Evolutionary conservation across 2,888 invertebrate species (phyloP).

Genomic region (Biston stratarius): DNA sequence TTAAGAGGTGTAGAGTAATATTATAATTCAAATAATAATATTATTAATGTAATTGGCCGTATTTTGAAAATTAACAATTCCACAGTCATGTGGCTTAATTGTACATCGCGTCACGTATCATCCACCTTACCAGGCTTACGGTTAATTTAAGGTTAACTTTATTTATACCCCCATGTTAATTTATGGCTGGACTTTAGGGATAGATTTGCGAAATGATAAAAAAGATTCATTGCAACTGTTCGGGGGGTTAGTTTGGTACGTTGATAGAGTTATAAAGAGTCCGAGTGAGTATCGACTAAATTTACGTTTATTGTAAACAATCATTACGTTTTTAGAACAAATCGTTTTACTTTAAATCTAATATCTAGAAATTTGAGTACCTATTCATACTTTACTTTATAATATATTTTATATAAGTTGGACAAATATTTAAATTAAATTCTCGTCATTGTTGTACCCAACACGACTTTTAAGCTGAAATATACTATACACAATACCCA

Average conservation of each 20-base stretch:
- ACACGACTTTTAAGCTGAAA: no score
- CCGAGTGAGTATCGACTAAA: background rate
- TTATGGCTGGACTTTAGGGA: constrained; percentile 34
- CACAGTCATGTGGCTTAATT: background rate
- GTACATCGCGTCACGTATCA: constrained; percentile 8
- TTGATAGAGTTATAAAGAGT: constrained; percentile 6
- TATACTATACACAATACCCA: no score
- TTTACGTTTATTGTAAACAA: background rate
- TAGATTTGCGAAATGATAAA: constrained; percentile 34
- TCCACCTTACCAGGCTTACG: constrained; percentile 23
- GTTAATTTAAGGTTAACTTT: constrained; percentile 60
- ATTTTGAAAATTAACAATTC: background rate
- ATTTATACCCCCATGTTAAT: constrained; percentile 56
- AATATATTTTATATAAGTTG: no score
- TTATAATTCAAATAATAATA: no score
- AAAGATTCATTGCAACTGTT: constrained; percentile 32
- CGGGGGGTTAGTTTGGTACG: constrained; percentile 10
- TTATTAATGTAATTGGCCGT: background rate
- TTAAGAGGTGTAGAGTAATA: no score
- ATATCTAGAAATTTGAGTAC: no score
- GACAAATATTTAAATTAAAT: no score
- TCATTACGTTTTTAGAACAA: no score
- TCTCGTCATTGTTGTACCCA: no score
- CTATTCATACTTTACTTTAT: no score
- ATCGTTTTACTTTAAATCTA: no score